A percentile compares a stretch with the other conserved stretches of the same genome.
These are phyloP conservation scores for Eretmocerus hayati DNA, from an alignment of 2,888 invertebrate species.

Conservation along the genomic window DNA sequence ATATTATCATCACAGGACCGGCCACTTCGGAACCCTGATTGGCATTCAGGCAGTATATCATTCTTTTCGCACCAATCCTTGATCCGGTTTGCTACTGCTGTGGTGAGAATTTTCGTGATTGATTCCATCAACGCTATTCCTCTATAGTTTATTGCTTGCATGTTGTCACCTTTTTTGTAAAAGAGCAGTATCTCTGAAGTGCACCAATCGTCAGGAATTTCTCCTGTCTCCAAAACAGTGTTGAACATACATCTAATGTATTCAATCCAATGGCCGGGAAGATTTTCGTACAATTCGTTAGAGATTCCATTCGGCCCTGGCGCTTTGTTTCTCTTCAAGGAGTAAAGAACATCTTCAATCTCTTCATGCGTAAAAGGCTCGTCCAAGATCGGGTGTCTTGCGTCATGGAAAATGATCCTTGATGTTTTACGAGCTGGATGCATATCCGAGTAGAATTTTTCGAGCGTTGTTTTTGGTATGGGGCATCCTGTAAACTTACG, in stretches of 20 bases:
- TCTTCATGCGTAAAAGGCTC: background rate
- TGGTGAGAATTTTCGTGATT: conserved; percentile 29
- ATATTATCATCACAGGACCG: conserved; percentile 26
- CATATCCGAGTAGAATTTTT: background rate
- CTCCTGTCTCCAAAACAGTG: conserved; percentile 5
- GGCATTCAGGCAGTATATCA: conserved; percentile 25
- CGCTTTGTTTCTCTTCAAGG: conserved; percentile 17
- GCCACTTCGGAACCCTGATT: conserved; percentile 25
- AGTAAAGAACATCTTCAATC: background rate
- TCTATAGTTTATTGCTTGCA: conserved; percentile 27
- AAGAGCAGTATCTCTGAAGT: conserved; percentile 26
- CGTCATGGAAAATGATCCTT: background rate
- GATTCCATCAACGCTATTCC: conserved; percentile 30
- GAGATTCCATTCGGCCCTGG: conserved; percentile 23
- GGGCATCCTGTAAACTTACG: background rate
- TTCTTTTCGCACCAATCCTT: conserved; percentile 21
- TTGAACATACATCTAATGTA: conserved; percentile 14
- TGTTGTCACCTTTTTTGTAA: conserved; percentile 28
- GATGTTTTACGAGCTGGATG: background rate
- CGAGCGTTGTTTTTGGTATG: background rate
- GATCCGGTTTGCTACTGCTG: conserved; percentile 21
- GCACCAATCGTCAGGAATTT: conserved; percentile 18
- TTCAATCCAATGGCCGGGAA: background rate
- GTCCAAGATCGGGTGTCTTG: background rate
- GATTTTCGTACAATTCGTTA: conserved; percentile 13